phyloP scores from a whole-genome alignment of 2,113 vertebrate genomes.

The Genyomyrus donnyi region DNA sequence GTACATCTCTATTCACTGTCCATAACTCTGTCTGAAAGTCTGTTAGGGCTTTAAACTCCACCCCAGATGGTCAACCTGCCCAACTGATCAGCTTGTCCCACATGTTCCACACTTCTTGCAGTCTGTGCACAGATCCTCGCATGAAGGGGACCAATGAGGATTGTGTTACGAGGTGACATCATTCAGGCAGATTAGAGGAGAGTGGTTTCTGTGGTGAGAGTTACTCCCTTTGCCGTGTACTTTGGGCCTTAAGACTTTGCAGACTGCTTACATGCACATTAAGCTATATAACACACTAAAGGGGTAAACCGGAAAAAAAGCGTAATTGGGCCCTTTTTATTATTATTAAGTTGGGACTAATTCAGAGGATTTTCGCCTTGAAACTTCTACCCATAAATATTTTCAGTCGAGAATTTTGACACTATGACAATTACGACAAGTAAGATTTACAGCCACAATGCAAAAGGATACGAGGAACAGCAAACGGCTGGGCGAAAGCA shows the following conservation, averaged over 20 bases:
- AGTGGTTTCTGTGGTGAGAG: not conserved
- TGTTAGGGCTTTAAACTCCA: not conserved
- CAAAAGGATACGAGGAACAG: conserved; percentile 95
- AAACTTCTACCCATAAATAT: not conserved
- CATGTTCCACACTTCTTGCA: not conserved
- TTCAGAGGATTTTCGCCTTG: not conserved
- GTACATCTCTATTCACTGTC: not conserved
- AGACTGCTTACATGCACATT: not conserved
- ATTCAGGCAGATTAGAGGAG: not conserved
- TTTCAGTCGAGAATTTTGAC: not conserved
- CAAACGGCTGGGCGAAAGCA: conserved; percentile 95
- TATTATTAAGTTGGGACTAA: not conserved
- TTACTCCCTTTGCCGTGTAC: not conserved
- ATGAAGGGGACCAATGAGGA: not conserved
- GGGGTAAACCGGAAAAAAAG: not conserved
- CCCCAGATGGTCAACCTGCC: not conserved
- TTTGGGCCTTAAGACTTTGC: not conserved
- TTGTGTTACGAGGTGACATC: not conserved
- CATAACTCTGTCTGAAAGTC: not conserved
- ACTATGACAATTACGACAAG: not conserved
- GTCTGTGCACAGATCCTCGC: not conserved
- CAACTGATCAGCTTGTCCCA: not conserved
- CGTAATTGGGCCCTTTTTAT: not conserved
- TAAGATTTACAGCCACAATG: not conserved
- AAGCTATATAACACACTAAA: not conserved